These are phyloP conservation scores for Verasper variegatus DNA, from an alignment of 2,113 vertebrate species.

Conservation along the genomic window DNA sequence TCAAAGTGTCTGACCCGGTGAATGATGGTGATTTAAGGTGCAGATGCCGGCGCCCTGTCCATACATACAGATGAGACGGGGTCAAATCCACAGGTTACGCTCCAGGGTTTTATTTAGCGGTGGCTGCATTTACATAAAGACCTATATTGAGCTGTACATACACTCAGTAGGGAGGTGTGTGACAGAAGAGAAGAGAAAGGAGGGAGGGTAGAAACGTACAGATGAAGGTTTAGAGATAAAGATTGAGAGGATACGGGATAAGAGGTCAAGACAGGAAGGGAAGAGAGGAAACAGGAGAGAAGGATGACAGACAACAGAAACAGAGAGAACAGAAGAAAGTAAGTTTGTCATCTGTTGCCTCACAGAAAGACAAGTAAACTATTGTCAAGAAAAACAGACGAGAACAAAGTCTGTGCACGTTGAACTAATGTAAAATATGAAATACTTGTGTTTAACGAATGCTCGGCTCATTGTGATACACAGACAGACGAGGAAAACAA, in stretches of 20 bases:
- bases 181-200: not conserved
- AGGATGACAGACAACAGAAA: too few species aligned
- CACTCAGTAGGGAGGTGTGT: not conserved
- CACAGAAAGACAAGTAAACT: too few species aligned
- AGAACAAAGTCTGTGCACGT: too few species aligned
- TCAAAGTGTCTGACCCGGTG: conserved; percentile 24
- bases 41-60: not conserved
- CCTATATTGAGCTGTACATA: not conserved
- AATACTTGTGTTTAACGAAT: too few species aligned
- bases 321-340: too few species aligned
- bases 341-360: too few species aligned
- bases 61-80: conserved; percentile 35
- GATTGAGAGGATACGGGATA: not conserved
- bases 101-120: conserved; percentile 19
- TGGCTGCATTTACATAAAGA: conserved; percentile 25
- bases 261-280: not conserved
- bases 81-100: conserved; percentile 16
- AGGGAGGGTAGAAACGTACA: not conserved
- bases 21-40: conserved; percentile 35
- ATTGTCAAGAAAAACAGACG: too few species aligned
- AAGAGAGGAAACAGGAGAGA: not conserved
- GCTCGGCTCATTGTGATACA: not conserved
- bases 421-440: too few species aligned
- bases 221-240: not conserved
- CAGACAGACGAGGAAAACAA: not conserved